phyloP scores from a whole-genome alignment of 1,140 invertebrate species.

The Heliothis subflexa region DNA sequence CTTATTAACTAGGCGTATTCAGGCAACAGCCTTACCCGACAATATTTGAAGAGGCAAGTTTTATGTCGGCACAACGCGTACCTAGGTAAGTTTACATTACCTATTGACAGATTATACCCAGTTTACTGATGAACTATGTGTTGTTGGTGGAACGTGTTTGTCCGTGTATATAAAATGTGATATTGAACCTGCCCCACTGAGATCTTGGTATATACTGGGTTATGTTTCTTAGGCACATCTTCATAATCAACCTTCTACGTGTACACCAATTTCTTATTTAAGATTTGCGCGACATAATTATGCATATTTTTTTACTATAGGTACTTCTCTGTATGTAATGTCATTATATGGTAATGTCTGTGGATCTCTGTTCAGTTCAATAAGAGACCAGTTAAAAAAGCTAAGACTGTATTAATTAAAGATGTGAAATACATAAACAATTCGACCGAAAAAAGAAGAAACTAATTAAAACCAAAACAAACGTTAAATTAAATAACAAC shows the following conservation, averaged over 20 bases:
- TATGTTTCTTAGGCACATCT: too few relatives aligned
- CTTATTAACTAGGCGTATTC: slow-evolving; percentile 5
- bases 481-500: background rate
- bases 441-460: background rate
- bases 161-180: background rate
- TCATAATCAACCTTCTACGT: too few relatives aligned
- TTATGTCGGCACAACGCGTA: background rate
- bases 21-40: background rate
- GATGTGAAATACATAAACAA: background rate
- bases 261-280: too few relatives aligned
- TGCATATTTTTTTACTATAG: too few relatives aligned
- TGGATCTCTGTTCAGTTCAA: too few relatives aligned
- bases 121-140: background rate
- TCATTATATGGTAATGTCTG: too few relatives aligned
- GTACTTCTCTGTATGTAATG: too few relatives aligned
- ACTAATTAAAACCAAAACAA: background rate
- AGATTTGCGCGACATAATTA: too few relatives aligned
- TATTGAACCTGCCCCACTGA: too few relatives aligned
- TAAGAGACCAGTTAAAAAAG: too few relatives aligned
- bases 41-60: background rate
- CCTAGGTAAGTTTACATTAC: background rate
- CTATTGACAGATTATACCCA: background rate
- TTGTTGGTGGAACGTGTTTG: background rate
- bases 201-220: too few relatives aligned
- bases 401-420: background rate